phyloP scores from a whole-genome alignment of 2,888 invertebrate species.

The Melolontha melolontha region DNA sequence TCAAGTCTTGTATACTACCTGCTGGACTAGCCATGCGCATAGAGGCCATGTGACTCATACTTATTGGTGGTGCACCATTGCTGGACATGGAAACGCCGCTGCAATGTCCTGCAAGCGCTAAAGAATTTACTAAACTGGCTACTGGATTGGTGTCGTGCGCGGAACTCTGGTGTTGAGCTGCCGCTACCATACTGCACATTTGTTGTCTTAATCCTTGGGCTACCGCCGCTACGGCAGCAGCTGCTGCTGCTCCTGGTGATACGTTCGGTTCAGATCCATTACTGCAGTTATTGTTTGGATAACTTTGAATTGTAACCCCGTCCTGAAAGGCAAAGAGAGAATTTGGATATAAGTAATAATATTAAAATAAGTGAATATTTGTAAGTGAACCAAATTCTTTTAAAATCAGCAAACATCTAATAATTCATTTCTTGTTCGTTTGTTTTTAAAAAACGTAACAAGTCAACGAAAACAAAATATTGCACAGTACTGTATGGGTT shows the following conservation, averaged over 20 bases:
- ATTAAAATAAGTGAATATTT: too few relatives aligned
- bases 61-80: slow-evolving; percentile 62
- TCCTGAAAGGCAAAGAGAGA: slow-evolving; percentile 69
- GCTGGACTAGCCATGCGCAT: slow-evolving; percentile 66
- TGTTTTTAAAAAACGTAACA: not conserved
- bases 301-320: slow-evolving; percentile 70
- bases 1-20: slow-evolving; percentile 65
- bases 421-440: not conserved
- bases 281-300: slow-evolving; percentile 71
- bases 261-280: slow-evolving; percentile 71
- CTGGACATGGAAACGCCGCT: slow-evolving; percentile 59
- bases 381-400: too few relatives aligned
- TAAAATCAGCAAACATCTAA: too few relatives aligned
- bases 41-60: slow-evolving; percentile 61
- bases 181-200: slow-evolving; percentile 87
- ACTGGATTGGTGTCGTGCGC: slow-evolving; percentile 64
- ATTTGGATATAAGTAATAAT: too few relatives aligned
- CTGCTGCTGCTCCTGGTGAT: slow-evolving; percentile 79
- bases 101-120: slow-evolving; percentile 64
- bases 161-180: slow-evolving; percentile 70
- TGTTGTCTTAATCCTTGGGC: slow-evolving; percentile 88
- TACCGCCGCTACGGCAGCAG: slow-evolving; percentile 87
- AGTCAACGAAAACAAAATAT: too few relatives aligned
- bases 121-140: slow-evolving; percentile 63
- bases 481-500: too few relatives aligned